Base-by-base conservation (phyloP, 53 echinoderm and acorn worm species). In the Paracentrotus lividus region DNA sequence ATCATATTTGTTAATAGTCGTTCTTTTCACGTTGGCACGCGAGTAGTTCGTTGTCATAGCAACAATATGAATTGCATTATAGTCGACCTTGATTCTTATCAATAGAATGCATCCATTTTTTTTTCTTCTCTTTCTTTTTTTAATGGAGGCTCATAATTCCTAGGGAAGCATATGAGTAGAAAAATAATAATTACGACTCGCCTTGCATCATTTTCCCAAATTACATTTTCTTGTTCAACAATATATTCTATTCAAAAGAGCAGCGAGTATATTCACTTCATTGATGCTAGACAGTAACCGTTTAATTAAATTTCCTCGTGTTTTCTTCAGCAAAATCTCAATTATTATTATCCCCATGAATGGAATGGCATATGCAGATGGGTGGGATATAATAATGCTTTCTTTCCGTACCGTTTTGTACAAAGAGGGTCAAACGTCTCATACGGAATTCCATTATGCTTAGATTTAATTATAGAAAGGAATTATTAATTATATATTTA, bases 401-500 rank as follows among this genome's bases (percentile, higher is more conserved):
- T 20, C 59, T 59, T 18, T 24, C 21, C 24, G 59, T 42, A 45
- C 47, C 26, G 24, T 47, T 45, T 47, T 15, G 3, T 24, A 81
- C 5, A 45, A 26, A 47, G 26, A 44, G 47, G 47, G 26, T 45
- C 81, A 9, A 24, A 81, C 81, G 47, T 45, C 47, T 81, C 81
- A 21, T 13, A 81, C 13, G 49, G 47, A 81, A 24, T 26, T 38
- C 36, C 36, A 72, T 72, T 72, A 38, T 20, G 36, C 36, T 38
- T 20, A 72, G 40, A 72, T 20, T 36, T 72, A 16, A 72, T 72
- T 72, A 64, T 72, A 7, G 32, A 72, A 72, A 72, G 72, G 72
- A 72, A 72, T 72, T 36, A 18, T 72, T 72, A 81, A 81, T 81
- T 45, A 81, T 81, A 27, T 12, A 45, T 45, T 45, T n/a, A 81